phyloP scores from a whole-genome alignment of 1,140 invertebrate genomes.

The Trichogramma pretiosum region DNA sequence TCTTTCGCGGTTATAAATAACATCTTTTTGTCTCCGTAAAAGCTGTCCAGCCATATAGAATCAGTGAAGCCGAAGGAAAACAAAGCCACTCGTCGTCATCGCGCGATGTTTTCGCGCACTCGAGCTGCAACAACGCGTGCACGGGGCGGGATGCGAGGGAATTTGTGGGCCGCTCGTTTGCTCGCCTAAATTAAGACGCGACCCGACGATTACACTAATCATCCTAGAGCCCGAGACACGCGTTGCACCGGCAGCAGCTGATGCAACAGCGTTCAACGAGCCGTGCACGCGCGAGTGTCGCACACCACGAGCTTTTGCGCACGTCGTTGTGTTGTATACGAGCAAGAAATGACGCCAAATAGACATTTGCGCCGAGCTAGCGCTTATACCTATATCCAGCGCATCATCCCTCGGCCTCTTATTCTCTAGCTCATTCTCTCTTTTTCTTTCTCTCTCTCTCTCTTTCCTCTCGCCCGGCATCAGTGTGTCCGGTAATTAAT shows the following conservation, averaged over 20 bases:
- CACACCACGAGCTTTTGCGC: too few species aligned
- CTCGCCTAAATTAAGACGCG: conserved; percentile 18
- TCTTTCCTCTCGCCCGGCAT: neutral
- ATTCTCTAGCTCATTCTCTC: too few species aligned
- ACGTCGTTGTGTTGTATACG: too few species aligned
- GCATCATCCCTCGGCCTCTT: too few species aligned
- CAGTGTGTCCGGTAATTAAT: too few species aligned
- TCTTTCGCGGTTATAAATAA: too few species aligned
- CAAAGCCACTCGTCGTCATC: neutral
- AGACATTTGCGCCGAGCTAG: too few species aligned
- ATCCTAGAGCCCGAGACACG: conserved; percentile 13
- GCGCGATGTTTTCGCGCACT: neutral
- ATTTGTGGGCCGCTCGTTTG: neutral
- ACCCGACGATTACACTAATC: conserved; percentile 16
- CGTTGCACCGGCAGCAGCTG: conserved; percentile 8
- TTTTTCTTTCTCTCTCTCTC: neutral
- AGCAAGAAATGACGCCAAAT: too few species aligned
- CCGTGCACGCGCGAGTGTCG: conserved; percentile 13
- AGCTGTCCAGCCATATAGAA: too few species aligned
- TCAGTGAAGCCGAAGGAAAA: too few species aligned
- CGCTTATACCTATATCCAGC: too few species aligned
- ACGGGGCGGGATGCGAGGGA: neutral
- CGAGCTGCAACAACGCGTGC: neutral
- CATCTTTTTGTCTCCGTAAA: too few species aligned
- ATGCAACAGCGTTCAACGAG: conserved; percentile 17